Base-by-base conservation (phyloP, 2,113 vertebrate species). In the Silurus asotus region DNA sequence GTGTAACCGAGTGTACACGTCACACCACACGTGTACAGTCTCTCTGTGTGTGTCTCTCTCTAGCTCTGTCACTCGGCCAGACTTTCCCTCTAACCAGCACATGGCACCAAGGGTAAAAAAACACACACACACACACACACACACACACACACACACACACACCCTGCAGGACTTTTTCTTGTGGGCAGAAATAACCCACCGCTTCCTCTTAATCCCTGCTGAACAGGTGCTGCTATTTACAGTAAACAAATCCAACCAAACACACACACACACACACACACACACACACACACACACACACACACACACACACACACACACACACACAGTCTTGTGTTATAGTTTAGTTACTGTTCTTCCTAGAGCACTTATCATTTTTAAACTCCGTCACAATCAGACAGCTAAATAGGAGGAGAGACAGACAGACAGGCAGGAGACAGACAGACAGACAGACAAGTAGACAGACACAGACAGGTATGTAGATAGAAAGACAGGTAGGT, bases 221-320 rank as follows among this genome's bases (percentile, higher is more conserved):
- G 23, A 83, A 83, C 81, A 83, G 81, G 81, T 83, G 81, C 51
- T 69, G 81, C 81, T 83, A 83, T 83, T 69, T 83, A 55, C 64
- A 83, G 81, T 69, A 67, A 82, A 82, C 80, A 82, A 82, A 51
- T 51, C 20, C 48, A 67, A 51, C 61, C 61, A 82, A 51, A 25
- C 59, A 67, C 37, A 67, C 19, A 82, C 28, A 20, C 28, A 61
- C 55, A 62, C 55, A 11, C 51, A 58, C 70, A 49, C 70, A 49
- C 45, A 51, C 70, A 6, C 55, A 61, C 53, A 48, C n/a, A 80
- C 23, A 25, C 48, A 9, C 17, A 76, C 45, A 3, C 28, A 49
- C 69, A 9, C 69, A 9, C 37, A 37, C 37, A 37, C 37, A 2
- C 48, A 9, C 17, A 76, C 45, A 3, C 28, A 49, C 69, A 9